A percentile compares a stretch with the other conserved stretches of the same genome.
phyloP scores from a whole-genome alignment of 2,888 invertebrate species.

The Zelleria hepariella region DNA sequence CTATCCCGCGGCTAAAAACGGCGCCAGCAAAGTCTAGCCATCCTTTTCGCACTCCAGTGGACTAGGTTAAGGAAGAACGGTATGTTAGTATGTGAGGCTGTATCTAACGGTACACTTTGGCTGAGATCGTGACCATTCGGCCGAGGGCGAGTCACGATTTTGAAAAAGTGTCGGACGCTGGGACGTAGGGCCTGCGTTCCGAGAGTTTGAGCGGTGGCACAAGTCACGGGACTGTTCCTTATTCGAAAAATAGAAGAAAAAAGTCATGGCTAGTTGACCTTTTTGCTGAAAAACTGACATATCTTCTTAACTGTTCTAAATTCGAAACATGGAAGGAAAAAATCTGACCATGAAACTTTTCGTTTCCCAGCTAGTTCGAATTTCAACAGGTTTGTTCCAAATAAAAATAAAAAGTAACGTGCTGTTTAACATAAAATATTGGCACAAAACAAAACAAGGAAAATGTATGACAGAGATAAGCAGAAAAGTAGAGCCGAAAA shows the following conservation, averaged over 20 bases:
- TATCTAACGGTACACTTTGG: constrained; percentile 47
- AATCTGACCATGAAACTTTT: too few species aligned
- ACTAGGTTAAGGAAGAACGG: constrained; percentile 33
- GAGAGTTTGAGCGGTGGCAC: constrained; percentile 28
- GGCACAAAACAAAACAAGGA: too few species aligned
- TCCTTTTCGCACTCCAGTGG: constrained; percentile 31
- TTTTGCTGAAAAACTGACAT: too few species aligned
- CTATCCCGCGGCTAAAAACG: constrained; percentile 25
- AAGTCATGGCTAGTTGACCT: too few species aligned
- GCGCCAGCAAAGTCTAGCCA: constrained; percentile 19
- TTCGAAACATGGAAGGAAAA: too few species aligned
- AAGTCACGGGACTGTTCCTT: constrained; percentile 18
- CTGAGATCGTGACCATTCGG: constrained; percentile 55
- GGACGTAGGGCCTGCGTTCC: constrained; percentile 42
- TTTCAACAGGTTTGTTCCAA: too few species aligned
- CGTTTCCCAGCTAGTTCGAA: too few species aligned
- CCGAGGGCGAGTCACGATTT: constrained; percentile 65
- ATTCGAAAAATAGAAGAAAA: not conserved
- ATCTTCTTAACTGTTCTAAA: too few species aligned
- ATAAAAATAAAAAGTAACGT: too few species aligned
- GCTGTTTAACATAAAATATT: too few species aligned
- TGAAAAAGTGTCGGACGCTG: constrained; percentile 62
- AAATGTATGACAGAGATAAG: too few species aligned
- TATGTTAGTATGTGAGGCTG: constrained; percentile 21
- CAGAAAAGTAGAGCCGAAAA: too few species aligned